phyloP scores from a whole-genome alignment of 2,888 invertebrate species.

The Synanthedon formicaeformis region DNA sequence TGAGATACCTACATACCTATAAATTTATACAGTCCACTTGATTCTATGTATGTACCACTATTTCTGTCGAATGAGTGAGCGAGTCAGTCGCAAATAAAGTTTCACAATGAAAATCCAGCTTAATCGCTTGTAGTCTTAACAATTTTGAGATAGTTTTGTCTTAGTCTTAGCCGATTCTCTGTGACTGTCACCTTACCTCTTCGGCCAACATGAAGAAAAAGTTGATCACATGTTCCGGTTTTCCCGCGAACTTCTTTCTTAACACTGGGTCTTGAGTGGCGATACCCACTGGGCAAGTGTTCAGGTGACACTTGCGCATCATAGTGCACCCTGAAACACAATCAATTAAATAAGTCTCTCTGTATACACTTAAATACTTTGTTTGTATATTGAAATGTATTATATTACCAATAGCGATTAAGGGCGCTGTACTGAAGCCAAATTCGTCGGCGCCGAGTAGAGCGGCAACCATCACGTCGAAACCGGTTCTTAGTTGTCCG shows the following conservation, averaged over 20 bases:
- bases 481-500: constrained; percentile 94
- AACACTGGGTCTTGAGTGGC: constrained; percentile 98
- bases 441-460: constrained; percentile 98
- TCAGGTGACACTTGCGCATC: constrained; percentile 99
- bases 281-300: constrained; percentile 99
- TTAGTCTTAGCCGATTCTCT: too few species aligned
- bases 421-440: constrained; percentile 97
- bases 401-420: constrained; percentile 86
- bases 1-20: too few species aligned
- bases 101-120: too few species aligned
- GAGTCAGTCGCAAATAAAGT: too few species aligned
- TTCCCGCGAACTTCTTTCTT: constrained; percentile 95
- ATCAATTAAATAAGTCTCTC: neutral
- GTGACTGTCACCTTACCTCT: constrained; percentile 73
- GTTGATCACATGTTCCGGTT: constrained; percentile 97
- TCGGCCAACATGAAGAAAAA: constrained; percentile 98
- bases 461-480: constrained; percentile 96
- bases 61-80: too few species aligned
- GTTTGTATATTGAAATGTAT: neutral
- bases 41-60: too few species aligned
- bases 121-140: too few species aligned
- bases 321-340: constrained; percentile 86
- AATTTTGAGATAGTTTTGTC: too few species aligned
- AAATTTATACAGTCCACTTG: too few species aligned
- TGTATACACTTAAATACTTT: neutral